phyloP scores from a whole-genome alignment of 35 echinoderm and acorn worm species.

The Ptychodera flava region DNA sequence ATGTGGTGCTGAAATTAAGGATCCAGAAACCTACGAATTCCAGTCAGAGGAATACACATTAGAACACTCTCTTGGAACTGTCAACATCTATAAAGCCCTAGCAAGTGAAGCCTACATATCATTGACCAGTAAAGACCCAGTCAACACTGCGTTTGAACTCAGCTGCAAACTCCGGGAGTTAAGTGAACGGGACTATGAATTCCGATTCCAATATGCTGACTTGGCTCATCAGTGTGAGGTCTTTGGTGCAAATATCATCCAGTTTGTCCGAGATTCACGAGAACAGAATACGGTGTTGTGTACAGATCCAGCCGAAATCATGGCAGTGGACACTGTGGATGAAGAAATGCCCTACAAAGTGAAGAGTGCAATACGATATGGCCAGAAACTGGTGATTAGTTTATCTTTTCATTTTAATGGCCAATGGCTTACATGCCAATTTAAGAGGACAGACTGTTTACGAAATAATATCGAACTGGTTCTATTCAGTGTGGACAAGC shows the following conservation, averaged over 20 bases:
- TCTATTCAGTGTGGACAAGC: no score
- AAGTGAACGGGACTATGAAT: background rate
- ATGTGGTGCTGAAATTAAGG: background rate
- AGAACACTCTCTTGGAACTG: background rate
- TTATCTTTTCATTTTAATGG: no score
- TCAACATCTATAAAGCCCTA: slow-evolving; percentile 12
- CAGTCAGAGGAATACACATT: background rate
- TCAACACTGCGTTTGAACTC: slow-evolving; percentile 10
- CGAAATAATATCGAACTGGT: no score
- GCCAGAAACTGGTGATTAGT: background rate
- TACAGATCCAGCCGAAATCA: background rate
- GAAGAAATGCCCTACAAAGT: background rate
- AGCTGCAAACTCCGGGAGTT: background rate
- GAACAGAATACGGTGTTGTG: background rate
- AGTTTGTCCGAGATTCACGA: background rate
- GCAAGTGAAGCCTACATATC: slow-evolving; percentile 15
- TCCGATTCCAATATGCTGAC: background rate
- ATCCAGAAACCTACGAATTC: slow-evolving; percentile 4
- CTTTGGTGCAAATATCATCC: background rate
- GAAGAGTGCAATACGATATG: background rate
- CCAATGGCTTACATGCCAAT: no score
- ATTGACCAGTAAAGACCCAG: slow-evolving; percentile 8
- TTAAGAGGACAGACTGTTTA: no score
- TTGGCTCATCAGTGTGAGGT: background rate
- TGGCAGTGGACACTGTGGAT: background rate